A percentile compares a stretch with the other conserved stretches of the same genome.
These are phyloP conservation scores for Pocillopora verrucosa DNA, from an alignment of 64 coral and sea anemone species.

Conservation along the genomic window DNA sequence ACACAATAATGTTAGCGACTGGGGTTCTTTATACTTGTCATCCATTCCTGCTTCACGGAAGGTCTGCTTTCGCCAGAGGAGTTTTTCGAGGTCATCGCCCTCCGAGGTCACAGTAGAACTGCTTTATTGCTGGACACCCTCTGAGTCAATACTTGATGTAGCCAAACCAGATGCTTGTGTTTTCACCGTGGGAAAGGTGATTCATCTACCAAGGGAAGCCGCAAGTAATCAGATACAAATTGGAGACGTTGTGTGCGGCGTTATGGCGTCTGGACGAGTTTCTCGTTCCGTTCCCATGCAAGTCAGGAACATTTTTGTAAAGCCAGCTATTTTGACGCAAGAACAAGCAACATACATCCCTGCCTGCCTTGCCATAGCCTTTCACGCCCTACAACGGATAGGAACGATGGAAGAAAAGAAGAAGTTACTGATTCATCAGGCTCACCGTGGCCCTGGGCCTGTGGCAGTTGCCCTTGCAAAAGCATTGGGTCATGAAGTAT, in stretches of 20 bases:
- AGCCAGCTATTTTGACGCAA: too few relatives aligned
- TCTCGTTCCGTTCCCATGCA: background rate
- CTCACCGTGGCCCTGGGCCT: too few relatives aligned
- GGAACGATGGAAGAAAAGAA: too few relatives aligned
- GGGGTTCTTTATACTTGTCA: background rate
- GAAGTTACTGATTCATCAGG: too few relatives aligned
- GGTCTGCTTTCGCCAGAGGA: background rate
- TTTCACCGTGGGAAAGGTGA: background rate
- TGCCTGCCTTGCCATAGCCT: too few relatives aligned
- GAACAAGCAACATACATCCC: too few relatives aligned
- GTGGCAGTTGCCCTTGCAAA: too few relatives aligned
- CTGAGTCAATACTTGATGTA: background rate
- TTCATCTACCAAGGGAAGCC: background rate
- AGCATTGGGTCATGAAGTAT: too few relatives aligned
- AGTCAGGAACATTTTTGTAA: constrained; percentile 2
- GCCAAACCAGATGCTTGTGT: background rate
- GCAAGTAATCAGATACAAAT: background rate
- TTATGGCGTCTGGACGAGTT: constrained; percentile 15
- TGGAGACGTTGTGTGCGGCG: constrained; percentile 42
- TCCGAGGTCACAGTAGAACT: background rate
- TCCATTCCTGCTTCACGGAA: background rate
- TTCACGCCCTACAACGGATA: too few relatives aligned
- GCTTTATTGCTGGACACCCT: constrained; percentile 4
- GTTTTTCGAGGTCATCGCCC: background rate
- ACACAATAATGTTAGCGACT: background rate